Evolutionary conservation across 2,888 invertebrate genomes (phyloP).

Genomic region (Clitarchus hookeri): DNA sequence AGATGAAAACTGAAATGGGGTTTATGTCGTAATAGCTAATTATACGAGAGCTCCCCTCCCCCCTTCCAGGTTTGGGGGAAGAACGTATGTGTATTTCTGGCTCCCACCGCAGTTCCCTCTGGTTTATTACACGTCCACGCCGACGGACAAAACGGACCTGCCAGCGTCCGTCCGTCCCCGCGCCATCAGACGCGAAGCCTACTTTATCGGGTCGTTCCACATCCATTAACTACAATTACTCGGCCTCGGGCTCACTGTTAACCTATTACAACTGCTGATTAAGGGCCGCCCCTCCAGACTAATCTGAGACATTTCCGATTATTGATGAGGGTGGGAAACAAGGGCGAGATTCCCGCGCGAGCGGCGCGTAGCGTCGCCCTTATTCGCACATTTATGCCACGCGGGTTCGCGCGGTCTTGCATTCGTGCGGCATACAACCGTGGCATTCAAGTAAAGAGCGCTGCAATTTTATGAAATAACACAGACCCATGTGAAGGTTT

Average conservation of each 20-base stretch:
- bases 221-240: background rate
- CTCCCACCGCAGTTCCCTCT: background rate
- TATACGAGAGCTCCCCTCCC: background rate
- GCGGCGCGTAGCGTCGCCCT: too few relatives aligned
- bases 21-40: slow-evolving; percentile 3
- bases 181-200: too few relatives aligned
- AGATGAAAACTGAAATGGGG: background rate
- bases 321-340: too few relatives aligned
- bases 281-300: background rate
- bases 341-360: too few relatives aligned
- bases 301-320: too few relatives aligned
- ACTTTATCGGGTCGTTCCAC: background rate
- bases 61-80: background rate
- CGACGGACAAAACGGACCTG: background rate
- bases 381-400: too few relatives aligned
- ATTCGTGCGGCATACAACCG: too few relatives aligned
- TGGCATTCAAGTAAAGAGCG: too few relatives aligned
- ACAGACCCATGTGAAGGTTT: too few relatives aligned
- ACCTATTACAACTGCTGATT: background rate
- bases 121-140: background rate
- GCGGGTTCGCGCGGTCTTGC: too few relatives aligned
- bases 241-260: background rate
- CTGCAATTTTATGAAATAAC: too few relatives aligned
- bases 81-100: background rate
- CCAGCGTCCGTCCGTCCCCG: too few relatives aligned